These are phyloP conservation scores for Lota lota DNA, from an alignment of 2,113 vertebrate genomes.

Conservation along the genomic window DNA sequence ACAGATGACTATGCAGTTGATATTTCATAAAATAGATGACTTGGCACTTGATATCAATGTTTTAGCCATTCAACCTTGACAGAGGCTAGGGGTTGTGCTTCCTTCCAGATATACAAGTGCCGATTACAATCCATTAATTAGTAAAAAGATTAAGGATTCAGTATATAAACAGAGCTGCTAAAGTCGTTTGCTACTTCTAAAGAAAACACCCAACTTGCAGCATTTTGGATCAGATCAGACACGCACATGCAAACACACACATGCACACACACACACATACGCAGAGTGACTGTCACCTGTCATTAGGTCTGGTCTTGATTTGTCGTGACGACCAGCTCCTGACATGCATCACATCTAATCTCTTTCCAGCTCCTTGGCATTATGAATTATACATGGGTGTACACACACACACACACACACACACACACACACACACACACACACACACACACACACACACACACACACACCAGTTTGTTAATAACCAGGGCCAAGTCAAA, in stretches of 20 bases:
- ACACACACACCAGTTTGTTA: not conserved
- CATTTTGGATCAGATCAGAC: not conserved
- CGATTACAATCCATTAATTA: too few species aligned
- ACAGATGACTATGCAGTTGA: too few species aligned
- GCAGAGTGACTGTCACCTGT: conserved; percentile 40
- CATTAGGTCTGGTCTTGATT: conserved; percentile 49
- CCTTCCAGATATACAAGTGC: too few species aligned
- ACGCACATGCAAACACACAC: not conserved
- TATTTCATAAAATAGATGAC: too few species aligned
- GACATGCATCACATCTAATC: conserved; percentile 69
- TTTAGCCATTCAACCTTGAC: too few species aligned
- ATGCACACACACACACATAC: conserved; percentile 4
- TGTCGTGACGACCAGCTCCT: conserved; percentile 53
- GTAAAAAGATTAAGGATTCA: too few species aligned
- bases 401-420: conserved; percentile 27
- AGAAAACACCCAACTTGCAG: too few species aligned
- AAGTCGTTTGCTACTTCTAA: too few species aligned
- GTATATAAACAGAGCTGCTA: too few species aligned
- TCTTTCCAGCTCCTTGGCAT: conserved; percentile 56
- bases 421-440: conserved; percentile 16
- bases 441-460: conserved; percentile 6
- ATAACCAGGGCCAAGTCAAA: not conserved
- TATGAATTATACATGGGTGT: conserved; percentile 69
- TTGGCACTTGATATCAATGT: too few species aligned
- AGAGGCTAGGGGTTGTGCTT: too few species aligned